Base-by-base conservation (phyloP, 1,140 invertebrate genomes). In the Drosophila sulfurigaster region DNA sequence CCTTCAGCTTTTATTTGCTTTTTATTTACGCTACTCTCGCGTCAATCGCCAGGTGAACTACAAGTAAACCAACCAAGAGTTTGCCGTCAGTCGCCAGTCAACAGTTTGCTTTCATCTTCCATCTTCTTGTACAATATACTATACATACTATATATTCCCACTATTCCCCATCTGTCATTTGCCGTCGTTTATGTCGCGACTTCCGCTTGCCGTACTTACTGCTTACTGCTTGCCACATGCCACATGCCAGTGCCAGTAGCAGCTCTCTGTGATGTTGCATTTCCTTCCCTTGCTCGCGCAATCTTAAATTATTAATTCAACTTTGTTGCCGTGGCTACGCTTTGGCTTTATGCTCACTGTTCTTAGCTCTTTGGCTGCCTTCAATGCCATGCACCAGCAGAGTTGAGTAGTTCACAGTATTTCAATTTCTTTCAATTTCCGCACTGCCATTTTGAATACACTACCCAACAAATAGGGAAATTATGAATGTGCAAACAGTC, bases 371-470 rank as follows among this genome's bases (percentile, higher is more conserved):
- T 25, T 25, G 20, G 3, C 20, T 38, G 35, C 35, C 35, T 59
- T 75, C 66, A 65, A 49, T 66, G 76, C 48, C 66, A 72, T 25
- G 43, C 30, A 41, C 38, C 38, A 25, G 20, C 20, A 25, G 20
- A 45, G 38, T 48, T 32, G 35, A 52, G 7, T 5, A 28, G 43
- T 51, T 25, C 11, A 52, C 28, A 25, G 43, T 41, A 60, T 72
- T 79, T 76, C 62, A 79, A 68, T 77, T 79, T 79, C 63, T 64
- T 64, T 72, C 48, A 76, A 79, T 77, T 79, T 79, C 67, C 64
- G 68, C 54, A 48, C 30, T 52, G 67, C 51, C 77, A 79, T 64
- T 62, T 62, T 62, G 38, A 41, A 43, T 52, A 54, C 25, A 1
- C 32, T 51, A 15, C 10, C 1, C 16, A 41, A 4, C 35, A 13